Evolutionary conservation across 2,888 invertebrate genomes (phyloP).

Genomic region (Dilophus febrilis): DNA sequence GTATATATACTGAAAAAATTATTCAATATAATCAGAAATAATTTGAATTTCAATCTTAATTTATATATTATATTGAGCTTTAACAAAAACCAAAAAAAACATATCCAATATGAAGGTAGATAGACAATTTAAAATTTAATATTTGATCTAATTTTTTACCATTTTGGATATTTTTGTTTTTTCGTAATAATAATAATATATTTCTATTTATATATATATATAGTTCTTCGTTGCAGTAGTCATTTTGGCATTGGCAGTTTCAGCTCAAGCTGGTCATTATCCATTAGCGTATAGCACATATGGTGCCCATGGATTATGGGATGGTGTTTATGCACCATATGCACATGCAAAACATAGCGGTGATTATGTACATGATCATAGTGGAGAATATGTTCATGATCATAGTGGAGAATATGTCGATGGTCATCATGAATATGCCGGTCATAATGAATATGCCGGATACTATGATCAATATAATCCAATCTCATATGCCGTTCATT

Average conservation of each 20-base stretch:
- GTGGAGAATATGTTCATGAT: too few species aligned
- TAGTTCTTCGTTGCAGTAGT: slow-evolving; percentile 25
- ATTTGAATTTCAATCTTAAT: neutral
- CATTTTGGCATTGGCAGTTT: slow-evolving; percentile 25
- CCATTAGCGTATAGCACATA: neutral
- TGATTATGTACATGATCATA: too few species aligned
- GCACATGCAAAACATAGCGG: slow-evolving; percentile 12
- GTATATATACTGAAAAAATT: too few species aligned
- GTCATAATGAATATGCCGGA: too few species aligned
- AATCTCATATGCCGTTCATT: slow-evolving; percentile 23
- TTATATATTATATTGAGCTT: neutral
- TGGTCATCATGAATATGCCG: too few species aligned
- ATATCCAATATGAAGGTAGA: slow-evolving; percentile 2
- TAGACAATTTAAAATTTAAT: too few species aligned
- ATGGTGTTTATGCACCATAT: slow-evolving; percentile 15
- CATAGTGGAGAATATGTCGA: too few species aligned
- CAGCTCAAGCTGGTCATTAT: neutral
- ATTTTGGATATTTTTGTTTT: too few species aligned
- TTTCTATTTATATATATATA: too few species aligned
- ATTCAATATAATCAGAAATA: neutral
- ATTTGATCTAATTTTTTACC: too few species aligned
- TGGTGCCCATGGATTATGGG: neutral
- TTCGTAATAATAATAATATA: too few species aligned
- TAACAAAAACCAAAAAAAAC: neutral
- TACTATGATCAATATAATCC: too few species aligned